A percentile compares a stretch with the other conserved stretches of the same genome.
Conservation (phyloP, 2,888 invertebrate genomes). For the Mythimna albipuncta region DNA sequence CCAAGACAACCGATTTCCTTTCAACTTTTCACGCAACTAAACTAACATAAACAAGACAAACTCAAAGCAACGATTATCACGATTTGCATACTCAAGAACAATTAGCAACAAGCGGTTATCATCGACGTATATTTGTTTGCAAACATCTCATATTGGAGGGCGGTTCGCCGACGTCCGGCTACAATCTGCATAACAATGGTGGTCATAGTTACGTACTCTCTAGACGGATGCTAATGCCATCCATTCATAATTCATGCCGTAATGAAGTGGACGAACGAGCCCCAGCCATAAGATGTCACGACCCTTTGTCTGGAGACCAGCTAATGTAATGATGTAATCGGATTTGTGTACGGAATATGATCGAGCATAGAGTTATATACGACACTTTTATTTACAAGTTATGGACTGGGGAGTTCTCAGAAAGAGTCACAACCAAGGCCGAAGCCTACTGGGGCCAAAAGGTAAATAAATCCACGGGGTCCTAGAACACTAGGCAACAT, state of each 20-base stretch:
- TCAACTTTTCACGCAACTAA: background rate
- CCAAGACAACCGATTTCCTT: too few species aligned
- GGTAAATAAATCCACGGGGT: too few species aligned
- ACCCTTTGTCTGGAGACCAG: constrained; percentile 74
- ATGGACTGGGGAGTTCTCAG: too few species aligned
- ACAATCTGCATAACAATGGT: constrained; percentile 90
- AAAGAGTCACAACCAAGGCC: too few species aligned
- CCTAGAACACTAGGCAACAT: too few species aligned
- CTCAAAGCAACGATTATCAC: constrained; percentile 28
- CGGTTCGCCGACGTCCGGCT: constrained; percentile 80
- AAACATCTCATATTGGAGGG: constrained; percentile 78
- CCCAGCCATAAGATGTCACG: constrained; percentile 72
- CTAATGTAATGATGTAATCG: constrained; percentile 71
- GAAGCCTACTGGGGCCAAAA: too few species aligned
- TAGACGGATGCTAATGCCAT: constrained; percentile 87
- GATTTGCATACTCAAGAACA: constrained; percentile 62
- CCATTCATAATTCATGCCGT: constrained; percentile 89
- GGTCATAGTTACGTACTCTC: constrained; percentile 80
- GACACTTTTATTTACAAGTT: background rate
- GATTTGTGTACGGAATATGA: constrained; percentile 59
- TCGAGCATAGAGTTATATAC: background rate
- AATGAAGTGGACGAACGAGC: constrained; percentile 83
- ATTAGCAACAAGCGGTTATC: constrained; percentile 59
- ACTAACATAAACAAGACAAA: constrained; percentile 20
- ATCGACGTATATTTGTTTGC: constrained; percentile 79